A percentile compares a stretch with the other conserved stretches of the same genome.
Evolutionary conservation across 2,888 invertebrate genomes (phyloP).

Genomic region (Philereme transversata): DNA sequence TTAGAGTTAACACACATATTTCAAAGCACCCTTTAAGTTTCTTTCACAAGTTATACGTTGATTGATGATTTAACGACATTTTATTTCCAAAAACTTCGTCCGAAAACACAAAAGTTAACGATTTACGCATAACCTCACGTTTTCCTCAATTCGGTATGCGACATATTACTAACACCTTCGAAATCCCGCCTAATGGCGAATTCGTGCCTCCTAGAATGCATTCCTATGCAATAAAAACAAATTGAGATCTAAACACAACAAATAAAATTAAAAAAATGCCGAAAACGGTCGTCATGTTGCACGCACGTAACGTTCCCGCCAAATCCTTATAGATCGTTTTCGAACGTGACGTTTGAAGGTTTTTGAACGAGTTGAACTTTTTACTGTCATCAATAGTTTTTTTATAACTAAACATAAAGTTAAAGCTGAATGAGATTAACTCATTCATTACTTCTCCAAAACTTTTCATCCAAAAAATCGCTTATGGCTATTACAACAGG

Average conservation of each 20-base stretch:
- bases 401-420: constrained; percentile 14
- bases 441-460: constrained; percentile 1
- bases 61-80: constrained; percentile 6
- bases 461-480: not conserved
- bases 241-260: constrained; percentile 72
- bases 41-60: not conserved
- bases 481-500: no score
- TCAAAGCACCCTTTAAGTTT: no score
- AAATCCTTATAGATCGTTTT: constrained; percentile 81
- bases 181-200: constrained; percentile 69
- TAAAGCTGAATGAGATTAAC: constrained; percentile 1
- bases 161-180: constrained; percentile 43
- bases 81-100: constrained; percentile 9
- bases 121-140: constrained; percentile 32
- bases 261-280: constrained; percentile 66
- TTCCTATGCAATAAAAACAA: constrained; percentile 78
- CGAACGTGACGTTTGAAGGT: constrained; percentile 69
- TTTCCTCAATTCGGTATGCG: constrained; percentile 36
- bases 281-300: constrained; percentile 34
- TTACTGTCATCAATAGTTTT: constrained; percentile 45
- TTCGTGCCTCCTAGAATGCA: constrained; percentile 75
- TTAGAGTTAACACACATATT: no score
- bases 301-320: constrained; percentile 64
- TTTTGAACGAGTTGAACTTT: constrained; percentile 48
- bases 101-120: constrained; percentile 13